Percentiles rank a stretch among this genome's conserved stretches.
Conservation (phyloP, 2,113 vertebrate species). For the Limanda limanda region DNA sequence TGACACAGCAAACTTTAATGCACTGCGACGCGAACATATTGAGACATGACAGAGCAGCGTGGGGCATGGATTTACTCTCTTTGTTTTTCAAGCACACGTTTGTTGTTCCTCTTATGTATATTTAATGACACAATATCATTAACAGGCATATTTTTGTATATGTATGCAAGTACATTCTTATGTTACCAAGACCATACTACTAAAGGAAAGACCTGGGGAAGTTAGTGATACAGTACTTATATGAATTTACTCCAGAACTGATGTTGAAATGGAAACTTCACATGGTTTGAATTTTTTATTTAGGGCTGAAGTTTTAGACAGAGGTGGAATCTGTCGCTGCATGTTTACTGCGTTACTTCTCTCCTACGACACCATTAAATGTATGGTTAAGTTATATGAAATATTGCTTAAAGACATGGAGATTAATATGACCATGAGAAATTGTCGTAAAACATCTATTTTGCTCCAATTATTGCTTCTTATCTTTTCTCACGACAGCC, state of each 20-base stretch:
- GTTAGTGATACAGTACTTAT: not conserved
- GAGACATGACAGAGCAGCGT: conserved; percentile 23
- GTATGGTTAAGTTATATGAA: not conserved
- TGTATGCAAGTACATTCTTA: not conserved
- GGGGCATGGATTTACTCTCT: conserved; percentile 17
- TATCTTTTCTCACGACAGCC: not conserved
- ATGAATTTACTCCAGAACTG: not conserved
- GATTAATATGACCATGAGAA: not conserved
- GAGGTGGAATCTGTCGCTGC: not conserved
- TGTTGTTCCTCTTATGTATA: not conserved
- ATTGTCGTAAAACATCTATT: not conserved
- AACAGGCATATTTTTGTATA: no score
- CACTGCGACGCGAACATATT: conserved; percentile 36
- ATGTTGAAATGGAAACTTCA: not conserved
- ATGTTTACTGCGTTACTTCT: not conserved
- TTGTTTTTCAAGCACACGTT: conserved; percentile 1
- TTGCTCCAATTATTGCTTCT: not conserved
- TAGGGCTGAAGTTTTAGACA: not conserved
- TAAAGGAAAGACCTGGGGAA: not conserved
- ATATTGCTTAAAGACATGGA: no score
- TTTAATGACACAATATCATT: not conserved
- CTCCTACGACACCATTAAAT: not conserved
- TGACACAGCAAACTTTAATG: conserved; percentile 67
- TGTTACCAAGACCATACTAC: not conserved
- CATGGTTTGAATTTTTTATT: not conserved